Evolutionary conservation across 2,113 vertebrate species (phyloP).

Genomic region (Gila orcuttii): DNA sequence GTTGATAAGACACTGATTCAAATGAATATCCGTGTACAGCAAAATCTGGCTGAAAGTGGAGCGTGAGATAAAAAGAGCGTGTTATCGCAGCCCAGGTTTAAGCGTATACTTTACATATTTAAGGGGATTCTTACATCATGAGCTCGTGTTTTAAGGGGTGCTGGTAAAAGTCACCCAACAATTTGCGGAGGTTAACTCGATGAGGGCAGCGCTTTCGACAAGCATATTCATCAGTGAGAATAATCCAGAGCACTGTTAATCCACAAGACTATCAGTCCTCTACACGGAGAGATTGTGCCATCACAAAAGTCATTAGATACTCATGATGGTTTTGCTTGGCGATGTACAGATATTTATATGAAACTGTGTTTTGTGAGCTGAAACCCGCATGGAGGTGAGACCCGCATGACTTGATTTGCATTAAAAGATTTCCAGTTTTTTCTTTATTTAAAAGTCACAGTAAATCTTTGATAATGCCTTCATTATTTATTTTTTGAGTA

Average conservation of each 20-base stretch:
- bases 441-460: background rate
- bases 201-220: constrained; percentile 53
- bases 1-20: constrained; percentile 72
- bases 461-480: background rate
- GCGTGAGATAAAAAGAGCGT: constrained; percentile 68
- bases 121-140: constrained; percentile 75
- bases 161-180: constrained; percentile 67
- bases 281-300: constrained; percentile 15
- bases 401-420: background rate
- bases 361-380: constrained; percentile 14
- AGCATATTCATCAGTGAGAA: constrained; percentile 59
- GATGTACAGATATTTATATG: background rate
- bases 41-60: constrained; percentile 64
- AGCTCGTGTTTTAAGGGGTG: constrained; percentile 67
- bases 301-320: constrained; percentile 10
- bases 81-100: constrained; percentile 70
- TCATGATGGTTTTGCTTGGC: background rate
- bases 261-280: constrained; percentile 51
- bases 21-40: constrained; percentile 72
- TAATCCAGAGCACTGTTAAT: constrained; percentile 75
- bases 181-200: constrained; percentile 69
- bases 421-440: background rate
- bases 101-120: constrained; percentile 79
- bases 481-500: background rate
- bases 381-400: background rate